Evolutionary conservation across 1,140 invertebrate species (phyloP), one percentile per base, ranked within the genome.

Genomic region (Drosophila varians): DNA sequence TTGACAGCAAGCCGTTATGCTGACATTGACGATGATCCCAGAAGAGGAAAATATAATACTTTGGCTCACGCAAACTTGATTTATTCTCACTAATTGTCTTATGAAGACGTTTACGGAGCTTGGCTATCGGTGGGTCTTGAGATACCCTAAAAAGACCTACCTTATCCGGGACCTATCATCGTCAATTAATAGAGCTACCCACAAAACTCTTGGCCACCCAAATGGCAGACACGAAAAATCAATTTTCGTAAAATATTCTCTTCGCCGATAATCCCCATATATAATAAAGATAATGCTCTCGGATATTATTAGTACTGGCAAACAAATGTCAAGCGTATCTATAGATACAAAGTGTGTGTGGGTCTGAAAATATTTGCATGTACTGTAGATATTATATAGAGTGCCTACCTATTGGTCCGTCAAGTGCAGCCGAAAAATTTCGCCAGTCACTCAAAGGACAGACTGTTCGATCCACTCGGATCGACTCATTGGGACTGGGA

Each of bases 1-100:
- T 66, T 65, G 62, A 66, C 62, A 53, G 62, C 43, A n/a, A 26
- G 47, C 62, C 47, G 46, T 52, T 65, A 66, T 66, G 46, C 62
- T 34, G 61, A 34, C 60, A 52, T 52, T 43, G 62, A 66, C 61
- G 25, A 52, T 66, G 61, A 26, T 53, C 21, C 46, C 46, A 66
- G 61, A 45, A 53, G 58, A 52, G 31, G 38, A 52, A 42, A 65
- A 43, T 11, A 26, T 43, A 66, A 66, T 66, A 53, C 62, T 34
- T 34, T 21, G 19, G 12, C 46, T 66, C 60, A 66, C 60, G 60
- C 62, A 53, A 66, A 53, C 62, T 65, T 65, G 46, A 66, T 66
- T 66, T 65, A 66, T 66, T 36, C 62, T 53, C 16, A 26, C 45
- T 66, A 53, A 66, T 66, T 66, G 46, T 66, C 60, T 65, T 11